These are phyloP conservation scores for Acronicta aceris DNA, from an alignment of 2,888 invertebrate species.

Conservation along the genomic window DNA sequence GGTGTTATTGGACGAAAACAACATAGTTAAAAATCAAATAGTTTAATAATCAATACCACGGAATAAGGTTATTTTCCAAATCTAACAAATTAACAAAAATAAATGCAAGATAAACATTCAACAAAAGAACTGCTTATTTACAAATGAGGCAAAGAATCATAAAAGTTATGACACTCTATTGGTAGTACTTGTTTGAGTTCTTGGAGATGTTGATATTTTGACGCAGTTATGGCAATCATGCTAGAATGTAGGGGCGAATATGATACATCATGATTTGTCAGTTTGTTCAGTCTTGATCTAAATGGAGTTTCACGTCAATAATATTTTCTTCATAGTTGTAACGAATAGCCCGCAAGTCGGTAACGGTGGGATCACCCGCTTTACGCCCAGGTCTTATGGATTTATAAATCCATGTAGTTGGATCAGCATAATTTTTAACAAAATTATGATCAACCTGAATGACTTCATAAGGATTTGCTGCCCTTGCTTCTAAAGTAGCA, in stretches of 20 bases:
- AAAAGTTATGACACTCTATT: constrained; percentile 16
- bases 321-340: constrained; percentile 1
- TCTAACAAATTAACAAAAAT: not conserved
- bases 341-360: not conserved
- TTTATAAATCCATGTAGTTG: too few relatives aligned
- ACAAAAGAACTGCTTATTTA: constrained; percentile 1
- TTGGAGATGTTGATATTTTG: constrained; percentile 8
- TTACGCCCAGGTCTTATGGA: constrained; percentile 7
- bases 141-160: constrained; percentile 9
- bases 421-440: too few relatives aligned
- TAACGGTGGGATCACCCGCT: constrained; percentile 5
- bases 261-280: constrained; percentile 3
- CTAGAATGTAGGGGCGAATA: constrained; percentile 4
- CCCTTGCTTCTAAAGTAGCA: constrained; percentile 8
- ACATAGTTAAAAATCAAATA: constrained; percentile 1
- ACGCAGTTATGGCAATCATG: constrained; percentile 10
- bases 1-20: too few relatives aligned
- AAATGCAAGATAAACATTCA: not conserved
- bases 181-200: constrained; percentile 13
- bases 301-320: not conserved
- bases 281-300: constrained; percentile 4
- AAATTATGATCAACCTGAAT: too few relatives aligned
- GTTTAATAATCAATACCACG: not conserved
- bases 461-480: not conserved
- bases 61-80: not conserved